Conservation (phyloP, 2,113 vertebrate genomes). For the Tauraco erythrolophus region DNA sequence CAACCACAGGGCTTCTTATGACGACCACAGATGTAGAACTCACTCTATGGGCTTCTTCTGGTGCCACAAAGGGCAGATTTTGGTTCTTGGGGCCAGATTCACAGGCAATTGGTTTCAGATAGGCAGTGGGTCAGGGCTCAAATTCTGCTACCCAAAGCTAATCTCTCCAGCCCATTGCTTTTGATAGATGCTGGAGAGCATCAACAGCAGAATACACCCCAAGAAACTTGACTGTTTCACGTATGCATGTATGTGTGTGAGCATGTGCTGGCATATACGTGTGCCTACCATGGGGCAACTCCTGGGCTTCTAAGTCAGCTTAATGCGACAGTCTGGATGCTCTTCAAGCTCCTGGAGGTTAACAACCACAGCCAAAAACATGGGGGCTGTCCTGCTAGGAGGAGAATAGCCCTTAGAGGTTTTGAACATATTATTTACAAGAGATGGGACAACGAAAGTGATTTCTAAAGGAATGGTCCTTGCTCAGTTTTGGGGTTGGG, state of each 20-base stretch:
- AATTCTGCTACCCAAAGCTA: background rate
- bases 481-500: background rate
- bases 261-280: background rate
- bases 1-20: background rate
- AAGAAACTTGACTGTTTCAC: background rate
- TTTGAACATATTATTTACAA: slow-evolving; percentile 24
- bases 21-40: fast-evolving
- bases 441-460: background rate
- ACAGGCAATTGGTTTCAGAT: background rate
- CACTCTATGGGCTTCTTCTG: background rate
- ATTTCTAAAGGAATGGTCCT: background rate
- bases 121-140: background rate
- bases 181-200: background rate
- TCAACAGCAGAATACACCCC: background rate
- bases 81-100: background rate
- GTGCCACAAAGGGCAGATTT: background rate
- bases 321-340: background rate
- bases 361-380: background rate
- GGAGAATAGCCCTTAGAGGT: background rate
- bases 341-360: background rate
- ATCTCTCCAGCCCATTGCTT: background rate
- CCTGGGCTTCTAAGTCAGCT: background rate
- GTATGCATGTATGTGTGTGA: background rate
- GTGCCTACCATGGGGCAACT: background rate
- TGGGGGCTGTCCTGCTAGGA: background rate